A percentile compares a stretch with the other conserved stretches of the same genome.
Conservation (phyloP, 2,797 vertebrate species). For the Rhodeus uyekii region DNA sequence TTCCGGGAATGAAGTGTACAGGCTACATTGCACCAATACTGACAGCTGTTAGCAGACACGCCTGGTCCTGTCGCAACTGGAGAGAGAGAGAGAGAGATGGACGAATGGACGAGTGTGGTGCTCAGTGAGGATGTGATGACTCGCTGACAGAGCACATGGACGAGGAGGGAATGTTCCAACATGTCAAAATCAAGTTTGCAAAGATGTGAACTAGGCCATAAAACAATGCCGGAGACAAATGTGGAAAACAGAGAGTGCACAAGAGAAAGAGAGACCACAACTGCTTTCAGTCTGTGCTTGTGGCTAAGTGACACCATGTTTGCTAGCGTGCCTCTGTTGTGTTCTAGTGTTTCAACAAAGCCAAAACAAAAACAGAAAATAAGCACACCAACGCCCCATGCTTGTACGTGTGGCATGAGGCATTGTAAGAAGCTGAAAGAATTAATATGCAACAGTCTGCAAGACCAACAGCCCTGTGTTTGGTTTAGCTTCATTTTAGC, state of each 20-base stretch:
- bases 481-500: slow-evolving; percentile 47
- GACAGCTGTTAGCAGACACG: slow-evolving; percentile 31
- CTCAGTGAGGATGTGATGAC: slow-evolving; percentile 59
- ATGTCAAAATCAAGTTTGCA: slow-evolving; percentile 67
- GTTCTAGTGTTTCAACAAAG: slow-evolving; percentile 62
- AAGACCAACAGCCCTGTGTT: slow-evolving; percentile 54
- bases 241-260: slow-evolving; percentile 60
- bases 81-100: neutral
- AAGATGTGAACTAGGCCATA: slow-evolving; percentile 71
- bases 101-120: slow-evolving; percentile 24
- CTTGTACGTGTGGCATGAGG: slow-evolving; percentile 58
- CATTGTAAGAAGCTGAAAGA: slow-evolving; percentile 59
- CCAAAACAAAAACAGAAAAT: slow-evolving; percentile 66
- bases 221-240: slow-evolving; percentile 68
- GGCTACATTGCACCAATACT: slow-evolving; percentile 26
- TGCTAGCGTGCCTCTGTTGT: slow-evolving; percentile 51
- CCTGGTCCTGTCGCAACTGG: neutral
- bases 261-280: slow-evolving; percentile 54
- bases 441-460: slow-evolving; percentile 61
- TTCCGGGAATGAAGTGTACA: slow-evolving; percentile 68
- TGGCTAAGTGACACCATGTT: slow-evolving; percentile 58
- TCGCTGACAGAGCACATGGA: slow-evolving; percentile 71
- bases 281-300: slow-evolving; percentile 58
- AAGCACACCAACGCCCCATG: slow-evolving; percentile 52
- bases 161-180: slow-evolving; percentile 72